Base-by-base conservation (phyloP, 2,797 vertebrate species). In the Ptychobarbus kaznakovi region DNA sequence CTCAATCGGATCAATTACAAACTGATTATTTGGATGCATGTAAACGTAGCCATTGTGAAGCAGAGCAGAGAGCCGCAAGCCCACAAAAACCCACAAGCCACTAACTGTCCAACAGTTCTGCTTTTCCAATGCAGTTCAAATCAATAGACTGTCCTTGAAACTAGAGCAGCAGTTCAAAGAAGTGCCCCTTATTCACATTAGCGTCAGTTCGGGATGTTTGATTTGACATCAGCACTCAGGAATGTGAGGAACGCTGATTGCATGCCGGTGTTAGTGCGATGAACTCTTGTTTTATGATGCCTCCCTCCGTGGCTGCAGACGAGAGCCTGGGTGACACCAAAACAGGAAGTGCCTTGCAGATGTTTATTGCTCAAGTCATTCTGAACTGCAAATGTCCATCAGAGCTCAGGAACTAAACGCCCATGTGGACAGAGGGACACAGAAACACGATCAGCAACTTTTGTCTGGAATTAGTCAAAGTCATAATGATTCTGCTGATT, bases 261-360 rank as follows among this genome's bases (percentile, higher is more conserved):
- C 90, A 90, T 93, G 90, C 90, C 92, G 90, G 91, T 93, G 93
- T 93, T 91, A 91, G 84, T 92, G 91, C 92, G 91, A 85, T 95
- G 94, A 96, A 94, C 94, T 95, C 94, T 95, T 94, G 94, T 94
- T 93, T 93, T 82, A 68, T 85, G 87, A 87, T 90, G 92, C 92
- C 91, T 93, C 92, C 91, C 92, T 92, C 38, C 44, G 88, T 92
- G 90, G 89, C 92, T 92, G 92, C 92, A 91, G 85, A 83, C 90
- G 89, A 92, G 91, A 90, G 93, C 92, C 93, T 91, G 91, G 92
- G 93, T 91, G 90, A 94, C 95, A 95, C 92, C 92, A 95, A 87
- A 95, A 96, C 95, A 95, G 95, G 95, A 96, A 95, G 89, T 53
- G 20, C 90, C 92, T 94, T 90, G 90, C 93, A 82, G 91, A 94